Evolutionary conservation across 2,888 invertebrate genomes (phyloP), one percentile per base, ranked within the genome.

Genomic region (Axea sp.): DNA sequence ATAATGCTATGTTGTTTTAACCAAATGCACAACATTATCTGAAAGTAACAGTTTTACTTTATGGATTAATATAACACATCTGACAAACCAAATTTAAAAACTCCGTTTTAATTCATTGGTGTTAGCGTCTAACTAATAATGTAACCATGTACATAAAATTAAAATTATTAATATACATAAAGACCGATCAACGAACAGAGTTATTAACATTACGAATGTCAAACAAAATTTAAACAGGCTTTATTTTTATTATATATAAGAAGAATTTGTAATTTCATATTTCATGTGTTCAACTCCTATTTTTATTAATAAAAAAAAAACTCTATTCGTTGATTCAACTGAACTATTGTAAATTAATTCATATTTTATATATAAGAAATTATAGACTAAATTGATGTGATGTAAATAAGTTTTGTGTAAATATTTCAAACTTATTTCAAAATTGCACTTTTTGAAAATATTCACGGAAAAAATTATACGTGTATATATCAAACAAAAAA

Each of bases 111-210:
- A 71, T 67, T 47, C 28, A 35, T 65, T 72, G 64, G 64, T 64
- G 51, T 72, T 64, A 73, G 64, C 59, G 53, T 73, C 15, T 31
- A 37, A 73, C 49, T 67, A 67, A 67, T 59, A 59, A 28, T 60
- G 55, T 67, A 69, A 69, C 39, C 35, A 62, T 69, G 69, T 69
- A 69, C 12, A 69, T 69, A 69, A 7, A 24, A 55, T 24, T 51
- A 41, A 55, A n/a, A n/a, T n/a, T n/a, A 55, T 26, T 17, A 45
- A 31, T 39, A 37, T 35, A 24, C 45, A 43, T 39, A 22, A 22
- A 67, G 12, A 22, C 12, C 35, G 31, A 60, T 45, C 22, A 37
- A 51, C 49, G 45, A 53, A 69, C 43, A 53, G 19, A 69, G 49
- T 49, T 43, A n/a, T n/a, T n/a, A n/a, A n/a, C n/a, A n/a, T n/a